Evolutionary conservation across 1,140 invertebrate species (phyloP), one percentile per base, ranked within the genome.

Genomic region (Nomia melanderi): DNA sequence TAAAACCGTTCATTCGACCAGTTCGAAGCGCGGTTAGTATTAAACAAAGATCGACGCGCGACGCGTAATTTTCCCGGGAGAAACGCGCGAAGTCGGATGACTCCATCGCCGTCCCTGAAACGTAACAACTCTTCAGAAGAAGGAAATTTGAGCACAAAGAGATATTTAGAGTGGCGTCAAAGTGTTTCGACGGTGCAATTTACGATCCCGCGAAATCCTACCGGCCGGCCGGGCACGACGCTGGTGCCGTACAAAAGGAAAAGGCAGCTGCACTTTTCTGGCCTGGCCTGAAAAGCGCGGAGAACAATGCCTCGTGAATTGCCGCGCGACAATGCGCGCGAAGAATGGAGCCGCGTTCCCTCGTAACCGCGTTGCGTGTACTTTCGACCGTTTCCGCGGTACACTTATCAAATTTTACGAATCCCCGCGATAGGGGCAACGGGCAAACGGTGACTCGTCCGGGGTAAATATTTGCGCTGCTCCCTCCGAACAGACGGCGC

Each of bases 181-280:
- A 47, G 8, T 31, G 65, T 59, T 76, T 60, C 54, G 31, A 57
- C 29, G 23, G 41, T 11, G 27, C 36, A 63, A 71, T 70, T 66
- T 71, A 6, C 23, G 47, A 71, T 60, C 57, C 62, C 67, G 56
- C 44, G 56, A 14, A 63, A 71, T 63, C n/a, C 57, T 41, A 39
- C 31, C n/a, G 36, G 11, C 27, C 36, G 47, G 5, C 41, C 23
- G 29, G 25, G n/a, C 11, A n/a, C n/a, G n/a, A n/a, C n/a, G n/a
- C n/a, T n/a, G n/a, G 11, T 31, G 0, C 8, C 20, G 33, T 41
- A 44, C 57, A 83, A 78, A 77, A 57, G 67, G 74, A 82, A 78
- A 82, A 50, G 63, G 62, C 75, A 82, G 69, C 81, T 83, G 69
- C 23, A 66, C 63, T 83, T 83, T 78, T 83, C 79, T 77, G 66